phyloP scores from a whole-genome alignment of 2,888 invertebrate species.

The Coelopa pilipes region DNA sequence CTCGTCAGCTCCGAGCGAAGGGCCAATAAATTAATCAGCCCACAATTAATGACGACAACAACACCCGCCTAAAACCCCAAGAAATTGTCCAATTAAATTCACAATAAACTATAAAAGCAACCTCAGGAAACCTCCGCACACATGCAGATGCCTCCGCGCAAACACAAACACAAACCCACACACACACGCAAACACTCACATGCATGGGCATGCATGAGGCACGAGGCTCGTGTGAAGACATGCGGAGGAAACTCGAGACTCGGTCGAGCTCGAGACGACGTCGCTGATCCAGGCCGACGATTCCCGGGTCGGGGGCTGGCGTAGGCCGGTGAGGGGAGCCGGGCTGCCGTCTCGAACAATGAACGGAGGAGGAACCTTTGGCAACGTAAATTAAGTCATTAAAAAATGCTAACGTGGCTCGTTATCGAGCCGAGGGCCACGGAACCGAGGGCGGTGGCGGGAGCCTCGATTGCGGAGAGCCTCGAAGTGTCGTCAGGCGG shows the following conservation, averaged over 20 bases:
- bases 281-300: conserved; percentile 26
- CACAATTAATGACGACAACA: conserved; percentile 45
- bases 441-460: too few species aligned
- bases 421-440: conserved; percentile 20
- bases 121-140: too few species aligned
- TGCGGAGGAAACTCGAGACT: conserved; percentile 28
- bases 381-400: conserved; percentile 65
- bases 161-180: not conserved
- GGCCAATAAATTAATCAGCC: conserved; percentile 41
- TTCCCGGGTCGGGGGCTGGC: not conserved
- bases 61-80: conserved; percentile 50
- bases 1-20: conserved; percentile 17
- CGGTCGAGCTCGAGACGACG: too few species aligned
- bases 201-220: not conserved
- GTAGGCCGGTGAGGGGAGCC: not conserved
- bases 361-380: conserved; percentile 63
- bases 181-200: not conserved
- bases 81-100: conserved; percentile 60
- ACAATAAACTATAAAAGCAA: conserved; percentile 49
- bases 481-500: conserved; percentile 12
- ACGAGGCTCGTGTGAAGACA: conserved; percentile 15
- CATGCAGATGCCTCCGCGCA: too few species aligned
- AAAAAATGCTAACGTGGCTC: conserved; percentile 59
- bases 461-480: not conserved
- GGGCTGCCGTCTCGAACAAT: conserved; percentile 51